Base-by-base conservation (phyloP, 2,113 vertebrate species). In the Sialia sialis region DNA sequence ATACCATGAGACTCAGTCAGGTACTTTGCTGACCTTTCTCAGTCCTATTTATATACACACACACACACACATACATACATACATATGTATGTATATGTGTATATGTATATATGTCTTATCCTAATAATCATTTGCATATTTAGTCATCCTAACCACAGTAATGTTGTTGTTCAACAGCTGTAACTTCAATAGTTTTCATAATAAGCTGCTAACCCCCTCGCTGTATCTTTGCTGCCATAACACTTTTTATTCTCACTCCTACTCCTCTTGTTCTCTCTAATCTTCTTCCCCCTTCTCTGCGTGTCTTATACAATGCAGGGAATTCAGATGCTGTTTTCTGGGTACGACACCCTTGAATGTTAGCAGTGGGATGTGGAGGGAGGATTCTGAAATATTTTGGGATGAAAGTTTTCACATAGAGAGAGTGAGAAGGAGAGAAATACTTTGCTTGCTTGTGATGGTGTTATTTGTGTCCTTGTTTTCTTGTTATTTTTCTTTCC, bases 261-360 rank as follows among this genome's bases (percentile, higher is more conserved):
- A 82, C 93, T 91, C 67, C 59, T 76, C 67, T 86, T 87, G 58
- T 83, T 96, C 82, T 95, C 52, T 62, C 14, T 84, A 73, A 60
- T 77, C 51, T 76, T 90, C 84, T 85, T 87, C 29, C 26, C 4
- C 14, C 63, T 76, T 87, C 72, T 87, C 59, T 85, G 63, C 77
- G 59, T 60, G 36, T 68, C 77, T 84, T 12, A 10, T 58, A 26
- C 17, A 51, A 86, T 44, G 32, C 54, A 68, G 66, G 41, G 49
- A 92, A 60, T 56, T 96, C 54, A 39, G 56, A 84, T 91, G 46
- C 76, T 51, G 23, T 81, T 89, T 95, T 73, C 54, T 94, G 89
- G 48, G n/a, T 91, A 84, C 0, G 0, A 72, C 76, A 73, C 4
- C 58, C 76, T 92, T 76, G 63, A 84, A 66, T 77, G 32, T 55